Base-by-base conservation (phyloP, 2,797 vertebrate species). In the Erethizon dorsatum region DNA sequence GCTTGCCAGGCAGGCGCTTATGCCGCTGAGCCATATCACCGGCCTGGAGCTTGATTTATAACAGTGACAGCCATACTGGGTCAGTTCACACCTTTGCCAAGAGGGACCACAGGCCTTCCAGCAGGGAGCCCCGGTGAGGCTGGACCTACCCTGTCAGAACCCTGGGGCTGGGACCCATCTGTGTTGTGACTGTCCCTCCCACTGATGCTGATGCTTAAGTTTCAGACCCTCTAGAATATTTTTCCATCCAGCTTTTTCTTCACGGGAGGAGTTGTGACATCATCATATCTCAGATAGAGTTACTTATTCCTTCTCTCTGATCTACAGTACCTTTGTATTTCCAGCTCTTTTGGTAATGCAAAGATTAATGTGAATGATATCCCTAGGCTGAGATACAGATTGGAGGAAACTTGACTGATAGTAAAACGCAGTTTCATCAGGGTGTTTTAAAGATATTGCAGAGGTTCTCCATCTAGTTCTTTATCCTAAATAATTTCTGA, bases 401-500 rank as follows among this genome's bases (percentile, higher is more conserved):
- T 13, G 83, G 77, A 88, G 54, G 78, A 57, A 54, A 84, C 13
- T 15, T 80, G 67, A 52, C 26, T 92, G 37, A 71, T 78, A 56
- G 12, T 47, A 56, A 82, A 94, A 87, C 63, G 37, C 20, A 26
- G 7, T 91, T 89, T 92, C 22, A 45, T 91, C 20, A 37, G 69
- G 26, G 8, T 75, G 54, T 83, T 91, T 90, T 84, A 96, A 95
- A 90, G 57, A 69, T 77, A 41, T 7, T 61, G 5, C 20, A 63
- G 17, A 86, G 41, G 12, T 79, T 93, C 75, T 87, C 93, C 41
- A 14, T 61, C 73, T 77, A n/a, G 28, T 91, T 90, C 87, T 90
- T 94, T 47, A 78, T 87, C 92, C 45, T 88, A 94, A 88, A 94
- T 91, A 96, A 88, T 86, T 80, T 92, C 85, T 97, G 82, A 95